These are phyloP conservation scores for Psephotus haematonotus DNA, from an alignment of 2,113 vertebrate species.

Conservation along the genomic window DNA sequence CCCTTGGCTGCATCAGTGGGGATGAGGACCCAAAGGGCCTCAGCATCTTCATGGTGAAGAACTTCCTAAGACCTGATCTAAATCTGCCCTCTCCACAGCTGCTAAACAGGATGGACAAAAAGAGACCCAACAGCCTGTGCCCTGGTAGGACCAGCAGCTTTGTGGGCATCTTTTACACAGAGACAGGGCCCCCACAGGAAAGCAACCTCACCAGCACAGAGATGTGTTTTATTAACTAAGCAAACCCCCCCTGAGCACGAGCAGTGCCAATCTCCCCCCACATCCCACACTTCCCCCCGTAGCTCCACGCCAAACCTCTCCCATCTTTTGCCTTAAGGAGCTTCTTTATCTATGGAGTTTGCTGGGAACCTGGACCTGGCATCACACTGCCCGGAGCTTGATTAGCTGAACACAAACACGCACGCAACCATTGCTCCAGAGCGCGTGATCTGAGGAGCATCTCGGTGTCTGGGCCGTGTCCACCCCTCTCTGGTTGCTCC, in stretches of 20 bases:
- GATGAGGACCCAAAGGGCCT: neutral
- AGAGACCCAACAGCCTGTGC: neutral
- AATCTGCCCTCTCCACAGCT: neutral
- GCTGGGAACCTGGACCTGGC: neutral
- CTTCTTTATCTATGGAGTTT: neutral
- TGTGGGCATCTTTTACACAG: neutral
- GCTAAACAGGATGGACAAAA: neutral
- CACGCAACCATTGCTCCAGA: neutral
- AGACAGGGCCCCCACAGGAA: rapidly evolving
- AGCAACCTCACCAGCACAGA: neutral
- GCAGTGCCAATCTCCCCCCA: neutral
- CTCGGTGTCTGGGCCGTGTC: neutral
- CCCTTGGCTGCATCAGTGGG: neutral
- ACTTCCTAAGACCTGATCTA: neutral
- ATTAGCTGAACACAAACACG: rapidly evolving
- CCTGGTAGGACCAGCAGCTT: neutral
- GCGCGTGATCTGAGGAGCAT: rapidly evolving
- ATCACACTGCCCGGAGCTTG: rapidly evolving
- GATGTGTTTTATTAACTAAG: neutral
- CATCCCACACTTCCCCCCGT: neutral
- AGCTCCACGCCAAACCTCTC: neutral
- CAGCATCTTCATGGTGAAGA: neutral
- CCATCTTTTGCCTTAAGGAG: neutral
- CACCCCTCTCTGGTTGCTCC: neutral
- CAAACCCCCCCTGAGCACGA: neutral